phyloP scores from a whole-genome alignment of 2,797 vertebrate genomes.

The Bovichtus diacanthus region DNA sequence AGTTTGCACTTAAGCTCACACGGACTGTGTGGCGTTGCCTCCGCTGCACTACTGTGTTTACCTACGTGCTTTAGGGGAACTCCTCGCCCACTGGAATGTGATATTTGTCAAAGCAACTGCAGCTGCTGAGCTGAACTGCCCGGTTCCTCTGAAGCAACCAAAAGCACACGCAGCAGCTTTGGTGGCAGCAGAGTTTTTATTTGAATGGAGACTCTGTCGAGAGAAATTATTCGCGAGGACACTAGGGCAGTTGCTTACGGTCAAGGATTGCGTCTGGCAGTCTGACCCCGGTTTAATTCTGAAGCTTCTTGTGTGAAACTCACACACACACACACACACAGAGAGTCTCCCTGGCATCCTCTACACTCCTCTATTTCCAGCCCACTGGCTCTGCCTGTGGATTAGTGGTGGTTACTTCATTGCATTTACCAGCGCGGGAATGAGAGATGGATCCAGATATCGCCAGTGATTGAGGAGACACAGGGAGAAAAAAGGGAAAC shows the following conservation, averaged over 20 bases:
- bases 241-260: conserved; percentile 57
- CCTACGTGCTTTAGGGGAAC: conserved; percentile 24
- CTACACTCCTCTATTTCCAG: not conserved
- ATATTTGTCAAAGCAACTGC: conserved; percentile 21
- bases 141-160: conserved; percentile 19
- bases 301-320: conserved; percentile 21
- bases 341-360: not conserved
- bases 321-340: not conserved
- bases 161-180: conserved; percentile 4
- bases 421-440: not conserved
- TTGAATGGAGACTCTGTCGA: conserved; percentile 46
- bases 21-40: not conserved
- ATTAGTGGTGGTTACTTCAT: conserved; percentile 30
- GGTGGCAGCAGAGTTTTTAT: conserved; percentile 15
- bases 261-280: conserved; percentile 50
- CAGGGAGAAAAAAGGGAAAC: not conserved
- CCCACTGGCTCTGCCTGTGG: conserved; percentile 19
- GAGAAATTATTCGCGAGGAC: conserved; percentile 60
- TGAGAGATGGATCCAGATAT: not conserved
- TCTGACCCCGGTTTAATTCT: conserved; percentile 37
- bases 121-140: conserved; percentile 3
- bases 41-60: conserved; percentile 6
- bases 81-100: conserved; percentile 11
- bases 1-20: not conserved
- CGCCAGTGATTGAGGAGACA: not conserved